Base-by-base conservation (phyloP, 1,140 invertebrate genomes). In the Vanessa atalanta region DNA sequence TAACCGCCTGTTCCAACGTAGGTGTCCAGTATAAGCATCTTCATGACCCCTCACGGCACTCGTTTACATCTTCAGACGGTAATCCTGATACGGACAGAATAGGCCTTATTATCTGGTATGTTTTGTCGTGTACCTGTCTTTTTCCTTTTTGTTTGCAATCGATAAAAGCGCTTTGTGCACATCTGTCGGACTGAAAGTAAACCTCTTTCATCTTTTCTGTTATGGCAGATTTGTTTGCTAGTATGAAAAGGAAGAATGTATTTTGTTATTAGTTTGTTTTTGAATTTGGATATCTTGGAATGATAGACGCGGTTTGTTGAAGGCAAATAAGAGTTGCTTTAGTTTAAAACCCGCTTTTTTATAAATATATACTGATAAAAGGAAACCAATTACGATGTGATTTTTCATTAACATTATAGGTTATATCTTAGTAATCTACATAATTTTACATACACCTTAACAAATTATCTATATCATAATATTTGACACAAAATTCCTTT, bases 41-140 rank as follows among this genome's bases (percentile, higher is more conserved):
- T n/a, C 3, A n/a, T 26, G 65, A 66, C 47, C 26, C 14, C 31
- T 37, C 3, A 31, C 14, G 15, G 14, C 5, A 16, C 57, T 61
- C 26, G 31, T 26, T 60, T 13, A 55, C n/a, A 7, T 26, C 12
- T 11, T 31, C 31, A 37, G 31, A 26, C 11, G 31, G 20, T 26
- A 14, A 15, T 13, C 9, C 31, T 37, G 13, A 3, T 12, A 61
- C 2, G 57, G 57, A 20, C 12, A 31, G 6, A 63, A 65, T 72
- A 64, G 75, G 79, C 47, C 79, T 81, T 23, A 76, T 73, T 16
- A n/a, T 14, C 53, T 72, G 75, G 63, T 64, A 31, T 31, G 26
- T 31, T 57, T 73, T 65, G 77, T 75, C 68, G 77, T 75, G 80
- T 84, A 85, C 81, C 85, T 86, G 85, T 83, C 79, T 78, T 75